Conservation (phyloP, 2,888 invertebrate genomes). For the Mythimna pallens region DNA sequence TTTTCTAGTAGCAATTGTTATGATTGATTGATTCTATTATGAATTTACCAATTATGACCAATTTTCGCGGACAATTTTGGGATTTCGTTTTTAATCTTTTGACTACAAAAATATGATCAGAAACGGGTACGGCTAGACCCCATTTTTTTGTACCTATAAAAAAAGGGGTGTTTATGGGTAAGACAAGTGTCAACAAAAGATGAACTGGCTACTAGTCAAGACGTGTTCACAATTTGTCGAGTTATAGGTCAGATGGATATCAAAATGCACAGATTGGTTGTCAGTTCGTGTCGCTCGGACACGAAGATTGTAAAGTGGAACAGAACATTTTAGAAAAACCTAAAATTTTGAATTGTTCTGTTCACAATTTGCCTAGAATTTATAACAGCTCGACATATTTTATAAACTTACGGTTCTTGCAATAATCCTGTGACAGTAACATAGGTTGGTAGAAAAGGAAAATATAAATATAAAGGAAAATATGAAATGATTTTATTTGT, state of each 20-base stretch:
- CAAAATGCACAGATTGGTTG: neutral
- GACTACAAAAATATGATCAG: too few species aligned
- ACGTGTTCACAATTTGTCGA: neutral
- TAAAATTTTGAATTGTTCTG: neutral
- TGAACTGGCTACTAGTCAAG: neutral
- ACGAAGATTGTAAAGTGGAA: neutral
- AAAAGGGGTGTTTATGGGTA: neutral
- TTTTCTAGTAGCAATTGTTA: too few species aligned
- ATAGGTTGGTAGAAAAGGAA: neutral
- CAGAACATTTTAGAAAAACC: too few species aligned
- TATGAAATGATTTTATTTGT: conserved; percentile 1
- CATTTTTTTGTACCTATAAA: too few species aligned
- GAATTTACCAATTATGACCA: too few species aligned
- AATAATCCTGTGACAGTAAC: neutral
- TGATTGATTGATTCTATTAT: too few species aligned
- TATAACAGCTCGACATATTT: neutral
- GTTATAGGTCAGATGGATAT: neutral
- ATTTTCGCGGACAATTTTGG: too few species aligned
- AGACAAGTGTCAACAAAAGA: neutral
- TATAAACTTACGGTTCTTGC: neutral
- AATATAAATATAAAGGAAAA: neutral
- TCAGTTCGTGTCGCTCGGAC: neutral
- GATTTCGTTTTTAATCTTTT: too few species aligned
- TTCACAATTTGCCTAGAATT: neutral
- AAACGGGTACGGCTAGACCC: too few species aligned